These are phyloP conservation scores for Euphydryas editha DNA, from an alignment of 2,888 invertebrate genomes.

Conservation along the genomic window DNA sequence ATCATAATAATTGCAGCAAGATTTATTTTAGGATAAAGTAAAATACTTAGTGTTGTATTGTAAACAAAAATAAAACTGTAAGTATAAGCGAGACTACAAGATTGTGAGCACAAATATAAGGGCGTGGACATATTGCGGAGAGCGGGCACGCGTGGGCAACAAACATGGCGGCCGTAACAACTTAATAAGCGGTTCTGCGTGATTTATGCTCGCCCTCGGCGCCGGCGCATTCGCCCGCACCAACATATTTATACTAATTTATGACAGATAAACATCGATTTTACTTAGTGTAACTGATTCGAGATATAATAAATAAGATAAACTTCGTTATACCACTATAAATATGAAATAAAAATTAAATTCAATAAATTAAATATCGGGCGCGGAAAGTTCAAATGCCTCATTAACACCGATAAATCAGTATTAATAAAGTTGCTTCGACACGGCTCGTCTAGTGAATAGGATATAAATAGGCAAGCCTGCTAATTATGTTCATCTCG, in stretches of 20 bases:
- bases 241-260: conserved; percentile 78
- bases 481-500: conserved; percentile 74
- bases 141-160: conserved; percentile 74
- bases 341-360: conserved; percentile 22
- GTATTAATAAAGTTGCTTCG: conserved; percentile 52
- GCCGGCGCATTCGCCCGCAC: conserved; percentile 72
- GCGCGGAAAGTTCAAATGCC: conserved; percentile 50
- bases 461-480: conserved; percentile 65
- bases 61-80: conserved; percentile 44
- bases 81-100: conserved; percentile 54
- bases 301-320: conserved; percentile 48
- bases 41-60: conserved; percentile 22
- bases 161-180: conserved; percentile 77
- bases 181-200: conserved; percentile 81
- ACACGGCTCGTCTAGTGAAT: conserved; percentile 50
- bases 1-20: not conserved
- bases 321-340: conserved; percentile 24
- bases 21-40: conserved; percentile 1
- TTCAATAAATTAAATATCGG: conserved; percentile 36
- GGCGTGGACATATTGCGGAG: conserved; percentile 68
- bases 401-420: conserved; percentile 59
- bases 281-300: conserved; percentile 54
- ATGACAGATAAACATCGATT: conserved; percentile 78
- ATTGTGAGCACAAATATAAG: conserved; percentile 68
- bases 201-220: conserved; percentile 81